A percentile compares a stretch with the other conserved stretches of the same genome.
These are phyloP conservation scores for Coendou prehensilis DNA, from an alignment of 2,797 vertebrate genomes.

Conservation along the genomic window DNA sequence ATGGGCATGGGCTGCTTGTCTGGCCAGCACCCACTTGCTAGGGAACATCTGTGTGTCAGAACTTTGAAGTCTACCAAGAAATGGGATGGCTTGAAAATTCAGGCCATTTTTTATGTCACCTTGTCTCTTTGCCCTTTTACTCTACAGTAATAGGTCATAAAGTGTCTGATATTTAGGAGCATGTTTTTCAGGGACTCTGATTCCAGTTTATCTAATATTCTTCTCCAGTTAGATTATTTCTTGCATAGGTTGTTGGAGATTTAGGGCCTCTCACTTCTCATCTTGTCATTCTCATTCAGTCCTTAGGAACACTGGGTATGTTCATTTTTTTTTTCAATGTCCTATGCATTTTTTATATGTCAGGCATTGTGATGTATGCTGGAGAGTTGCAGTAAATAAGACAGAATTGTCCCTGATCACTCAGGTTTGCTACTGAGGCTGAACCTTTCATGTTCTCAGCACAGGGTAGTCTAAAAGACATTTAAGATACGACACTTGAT, in stretches of 20 bases:
- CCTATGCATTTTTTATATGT: neutral
- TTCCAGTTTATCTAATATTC: conserved; percentile 50
- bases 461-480: neutral
- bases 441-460: neutral
- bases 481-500: neutral
- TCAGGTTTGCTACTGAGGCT: neutral
- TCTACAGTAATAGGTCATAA: neutral
- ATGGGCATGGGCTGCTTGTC: conserved; percentile 67
- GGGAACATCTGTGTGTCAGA: conserved; percentile 74
- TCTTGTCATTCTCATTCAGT: conserved; percentile 33
- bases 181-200: conserved; percentile 54
- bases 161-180: conserved; percentile 32
- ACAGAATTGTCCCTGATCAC: neutral
- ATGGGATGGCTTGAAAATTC: conserved; percentile 66
- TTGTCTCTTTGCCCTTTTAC: neutral
- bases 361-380: neutral
- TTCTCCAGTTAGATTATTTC: conserved; percentile 57
- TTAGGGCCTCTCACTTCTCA: conserved; percentile 39
- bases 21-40: neutral
- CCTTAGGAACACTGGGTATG: neutral
- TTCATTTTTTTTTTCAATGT: neutral
- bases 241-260: conserved; percentile 60
- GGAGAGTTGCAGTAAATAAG: neutral
- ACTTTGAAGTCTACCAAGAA: conserved; percentile 57
- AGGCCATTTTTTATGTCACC: conserved; percentile 4